Conservation (phyloP, 1,140 invertebrate genomes). For the Meloidogyne hapla region DNA sequence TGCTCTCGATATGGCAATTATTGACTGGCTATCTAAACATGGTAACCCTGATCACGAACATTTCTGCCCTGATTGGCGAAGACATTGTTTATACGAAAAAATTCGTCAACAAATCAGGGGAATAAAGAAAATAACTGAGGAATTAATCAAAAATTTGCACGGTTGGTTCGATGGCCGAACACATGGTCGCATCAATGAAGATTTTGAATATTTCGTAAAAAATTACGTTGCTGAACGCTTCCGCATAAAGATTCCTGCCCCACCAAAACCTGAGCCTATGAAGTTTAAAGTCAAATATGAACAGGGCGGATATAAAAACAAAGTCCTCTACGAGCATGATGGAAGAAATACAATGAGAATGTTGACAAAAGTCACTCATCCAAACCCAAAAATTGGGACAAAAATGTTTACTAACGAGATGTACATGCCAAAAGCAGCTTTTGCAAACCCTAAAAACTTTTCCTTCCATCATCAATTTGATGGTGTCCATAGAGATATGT, state of each 20-base stretch:
- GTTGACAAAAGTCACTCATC: neutral
- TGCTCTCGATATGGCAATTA: neutral
- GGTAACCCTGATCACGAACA: neutral
- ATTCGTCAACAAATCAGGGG: neutral
- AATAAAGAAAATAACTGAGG: neutral
- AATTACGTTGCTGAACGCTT: neutral
- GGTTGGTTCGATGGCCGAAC: neutral
- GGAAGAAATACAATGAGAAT: neutral
- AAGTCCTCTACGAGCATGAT: neutral
- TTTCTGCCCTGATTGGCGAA: neutral
- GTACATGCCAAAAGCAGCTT: neutral
- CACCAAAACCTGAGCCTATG: neutral
- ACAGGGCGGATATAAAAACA: neutral
- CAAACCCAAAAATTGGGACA: neutral
- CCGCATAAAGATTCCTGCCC: neutral
- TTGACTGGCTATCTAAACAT: neutral
- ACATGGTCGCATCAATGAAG: neutral
- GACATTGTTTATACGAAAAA: neutral
- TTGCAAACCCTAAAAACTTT: neutral
- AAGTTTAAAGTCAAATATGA: neutral
- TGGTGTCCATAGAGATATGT: too few relatives aligned
- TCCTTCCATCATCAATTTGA: neutral
- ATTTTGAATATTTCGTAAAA: neutral
- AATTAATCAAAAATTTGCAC: neutral
- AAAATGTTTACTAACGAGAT: too few relatives aligned